Evolutionary conservation across 2,113 vertebrate genomes (phyloP), one percentile per base, ranked within the genome.

Genomic region (Festucalex cinctus): DNA sequence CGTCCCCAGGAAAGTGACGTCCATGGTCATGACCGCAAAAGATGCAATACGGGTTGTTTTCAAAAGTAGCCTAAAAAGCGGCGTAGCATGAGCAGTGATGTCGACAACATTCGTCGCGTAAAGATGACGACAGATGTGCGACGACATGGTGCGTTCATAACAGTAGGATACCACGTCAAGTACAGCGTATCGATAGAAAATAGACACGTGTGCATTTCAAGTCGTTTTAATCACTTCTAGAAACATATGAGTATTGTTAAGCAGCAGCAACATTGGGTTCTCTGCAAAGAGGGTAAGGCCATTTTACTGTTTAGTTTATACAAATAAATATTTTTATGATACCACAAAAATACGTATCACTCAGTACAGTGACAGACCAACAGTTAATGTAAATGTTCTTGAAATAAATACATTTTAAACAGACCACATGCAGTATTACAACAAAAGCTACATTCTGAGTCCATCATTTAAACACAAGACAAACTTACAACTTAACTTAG

Each of bases 1-100:
- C 0, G 94, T 98, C 39, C 96, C 96, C 6, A 98, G 93, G 69
- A 98, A 97, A 0, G 95, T 98, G 37, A 98, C 5, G 1, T 97
- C 95, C 95, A 98, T 92, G 0, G 91, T 87, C 95, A 96, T 95
- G 4, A 5, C 32, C 12, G 20, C 46, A 9, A 0, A 43, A 4
- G 28, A 32, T 32, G 28, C 28, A 32, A 32, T 2, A 32, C 28
- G 28, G 28, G 2, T 32, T 32, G 28, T 32, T 32, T 32, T 32
- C 28, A 32, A 9, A 49, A 14, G 19, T n/a, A 17, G n/a, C 12
- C 44, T 48, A 14, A 20, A 28, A 1, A 3, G 6, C 1, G 0
- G 7, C n/a, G n/a, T n/a, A n/a, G n/a, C n/a, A n/a, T n/a, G n/a
- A n/a, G n/a, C n/a, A n/a, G n/a, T n/a, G n/a, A n/a, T n/a, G n/a